These are phyloP conservation scores for Colletes collaris DNA, from an alignment of 2,888 invertebrate species.

Conservation along the genomic window DNA sequence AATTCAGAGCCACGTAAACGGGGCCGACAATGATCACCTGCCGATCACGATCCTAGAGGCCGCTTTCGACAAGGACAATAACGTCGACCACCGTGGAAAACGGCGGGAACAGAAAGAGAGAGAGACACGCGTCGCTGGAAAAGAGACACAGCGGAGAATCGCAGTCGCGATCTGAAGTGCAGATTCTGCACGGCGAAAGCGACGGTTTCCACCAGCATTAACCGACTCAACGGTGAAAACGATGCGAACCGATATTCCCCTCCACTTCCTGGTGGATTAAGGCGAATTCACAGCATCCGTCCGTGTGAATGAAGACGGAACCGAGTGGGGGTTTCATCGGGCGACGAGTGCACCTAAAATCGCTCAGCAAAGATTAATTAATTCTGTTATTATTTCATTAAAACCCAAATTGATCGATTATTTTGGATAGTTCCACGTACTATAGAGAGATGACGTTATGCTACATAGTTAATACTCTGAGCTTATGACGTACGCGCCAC, in stretches of 20 bases:
- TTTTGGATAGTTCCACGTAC: too few species aligned
- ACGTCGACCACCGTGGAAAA: conserved; percentile 33
- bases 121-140: conserved; percentile 22
- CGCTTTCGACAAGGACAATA: conserved; percentile 69
- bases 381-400: too few species aligned
- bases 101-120: conserved; percentile 15
- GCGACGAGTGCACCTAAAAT: too few species aligned
- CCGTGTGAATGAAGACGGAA: too few species aligned
- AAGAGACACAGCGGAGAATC: conserved; percentile 56
- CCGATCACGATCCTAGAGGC: conserved; percentile 65
- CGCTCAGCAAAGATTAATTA: too few species aligned
- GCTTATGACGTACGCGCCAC: too few species aligned
- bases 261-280: neutral
- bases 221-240: conserved; percentile 64
- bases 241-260: conserved; percentile 39
- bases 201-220: conserved; percentile 58
- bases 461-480: too few species aligned
- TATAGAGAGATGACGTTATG: too few species aligned
- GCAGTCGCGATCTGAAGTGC: conserved; percentile 43
- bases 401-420: too few species aligned
- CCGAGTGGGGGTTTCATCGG: too few species aligned
- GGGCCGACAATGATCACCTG: conserved; percentile 67
- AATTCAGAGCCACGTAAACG: conserved; percentile 58
- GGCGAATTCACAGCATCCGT: neutral
- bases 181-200: conserved; percentile 59